Base-by-base conservation (phyloP, 2,888 invertebrate genomes). In the Gonocerus acuteangulatus region DNA sequence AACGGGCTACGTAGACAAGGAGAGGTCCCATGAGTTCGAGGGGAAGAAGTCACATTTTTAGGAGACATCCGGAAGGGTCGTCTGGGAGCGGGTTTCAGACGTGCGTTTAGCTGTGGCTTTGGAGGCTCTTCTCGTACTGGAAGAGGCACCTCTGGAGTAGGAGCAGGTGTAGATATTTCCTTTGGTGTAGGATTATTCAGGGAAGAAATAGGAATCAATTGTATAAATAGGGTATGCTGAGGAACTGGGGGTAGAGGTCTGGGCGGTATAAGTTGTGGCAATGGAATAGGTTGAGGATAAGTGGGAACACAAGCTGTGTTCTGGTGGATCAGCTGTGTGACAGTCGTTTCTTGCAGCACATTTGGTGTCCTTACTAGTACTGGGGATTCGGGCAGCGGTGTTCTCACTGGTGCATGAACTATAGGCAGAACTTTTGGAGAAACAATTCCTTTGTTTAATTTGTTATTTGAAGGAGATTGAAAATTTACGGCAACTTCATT, bases 51-150 rank as follows among this genome's bases (percentile, higher is more conserved):
- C 22, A 44, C 1, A n/a, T 16, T 27, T 19, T 34, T 22, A 9
- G 57, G 47, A 1, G 57, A 45, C 21, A 6, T 42, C 54, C 39
- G 23, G 11, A 15, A 2, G 2, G 47, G 6, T 22, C 16, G 6
- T 16, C 47, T n/a, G 18, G 47, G 9, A 13, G 16, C 23, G 2
- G 45, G 18, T 27, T 21, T 16, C 7, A 22, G 44, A 21, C 22
- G 21, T 18, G 27, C 32, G 13, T 27, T 45, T 0, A 27, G 57
- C 16, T 27, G 27, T 13, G 57, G 57, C 44, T 32, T 47, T 13
- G 39, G 11, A 48, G 59, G 59, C 19, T 48, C 48, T 52, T 57
- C 57, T 18, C 45, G 45, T 21, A 57, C 45, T 27, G 57, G 57
- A 15, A 47, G 23, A 18, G 57, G 57, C 18, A 47, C 15, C n/a